Evolutionary conservation across 2,113 vertebrate species (phyloP).

Genomic region (Vimba vimba): DNA sequence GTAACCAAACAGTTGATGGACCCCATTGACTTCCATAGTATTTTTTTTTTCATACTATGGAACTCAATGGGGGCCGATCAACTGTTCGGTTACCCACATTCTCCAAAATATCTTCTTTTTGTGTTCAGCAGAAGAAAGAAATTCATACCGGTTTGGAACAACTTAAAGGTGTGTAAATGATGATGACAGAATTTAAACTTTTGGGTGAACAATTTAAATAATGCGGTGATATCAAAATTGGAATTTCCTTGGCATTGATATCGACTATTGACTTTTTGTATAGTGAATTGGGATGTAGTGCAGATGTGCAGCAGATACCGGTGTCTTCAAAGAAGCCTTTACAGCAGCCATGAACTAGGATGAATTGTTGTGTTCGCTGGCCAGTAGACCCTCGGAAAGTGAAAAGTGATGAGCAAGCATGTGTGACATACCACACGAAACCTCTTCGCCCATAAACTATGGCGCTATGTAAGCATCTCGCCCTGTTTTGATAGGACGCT

Average conservation of each 20-base stretch:
- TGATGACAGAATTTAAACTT: no score
- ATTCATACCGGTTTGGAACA: no score
- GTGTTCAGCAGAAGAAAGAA: no score
- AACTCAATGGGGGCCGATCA: no score
- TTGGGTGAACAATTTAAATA: no score
- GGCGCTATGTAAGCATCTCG: conserved; percentile 31
- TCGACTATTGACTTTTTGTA: background rate
- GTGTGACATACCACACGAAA: conserved; percentile 38
- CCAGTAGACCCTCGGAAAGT: background rate
- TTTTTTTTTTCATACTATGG: no score
- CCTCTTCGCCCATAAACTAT: conserved; percentile 19
- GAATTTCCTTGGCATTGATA: background rate
- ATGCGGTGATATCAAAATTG: background rate
- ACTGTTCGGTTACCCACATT: no score
- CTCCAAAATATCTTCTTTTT: no score
- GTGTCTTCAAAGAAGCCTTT: background rate
- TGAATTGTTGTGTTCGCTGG: background rate
- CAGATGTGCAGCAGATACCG: background rate
- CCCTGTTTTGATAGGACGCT: conserved; percentile 37
- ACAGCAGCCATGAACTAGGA: background rate
- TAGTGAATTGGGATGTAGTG: background rate
- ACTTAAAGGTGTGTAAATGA: no score
- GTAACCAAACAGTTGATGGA: no score
- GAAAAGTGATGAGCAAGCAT: conserved; percentile 35
- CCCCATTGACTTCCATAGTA: no score